phyloP scores from a whole-genome alignment of 1,140 invertebrate species.

The Geopemphigus sp. region DNA sequence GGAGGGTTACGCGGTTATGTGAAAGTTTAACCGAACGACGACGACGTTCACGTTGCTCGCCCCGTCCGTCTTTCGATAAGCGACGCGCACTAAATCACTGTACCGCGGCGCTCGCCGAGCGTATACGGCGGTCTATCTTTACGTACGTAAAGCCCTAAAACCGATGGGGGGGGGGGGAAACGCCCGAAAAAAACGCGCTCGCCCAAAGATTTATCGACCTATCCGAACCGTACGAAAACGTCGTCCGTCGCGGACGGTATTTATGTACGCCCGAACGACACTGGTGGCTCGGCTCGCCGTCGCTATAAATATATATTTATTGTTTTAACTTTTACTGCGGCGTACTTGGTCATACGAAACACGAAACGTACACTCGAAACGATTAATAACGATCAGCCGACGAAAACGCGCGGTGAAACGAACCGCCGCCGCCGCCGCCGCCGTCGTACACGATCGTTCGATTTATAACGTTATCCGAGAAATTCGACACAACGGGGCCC shows the following conservation, averaged over 20 bases:
- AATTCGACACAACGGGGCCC: neutral
- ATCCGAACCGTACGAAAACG: neutral
- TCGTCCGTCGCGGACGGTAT: too few relatives aligned
- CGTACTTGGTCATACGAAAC: neutral
- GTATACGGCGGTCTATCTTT: too few relatives aligned
- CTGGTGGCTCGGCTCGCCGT: neutral
- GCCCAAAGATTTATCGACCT: slow-evolving; percentile 19
- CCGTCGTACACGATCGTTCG: neutral
- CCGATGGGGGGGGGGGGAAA: neutral
- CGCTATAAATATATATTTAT: slow-evolving; percentile 20
- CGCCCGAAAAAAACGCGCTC: neutral
- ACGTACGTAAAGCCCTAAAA: neutral
- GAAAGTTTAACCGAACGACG: slow-evolving; percentile 18
- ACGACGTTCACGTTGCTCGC: too few relatives aligned
- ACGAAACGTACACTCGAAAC: neutral
- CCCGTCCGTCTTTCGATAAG: slow-evolving; percentile 12
- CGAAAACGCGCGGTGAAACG: neutral
- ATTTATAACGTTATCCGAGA: neutral
- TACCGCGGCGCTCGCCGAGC: neutral
- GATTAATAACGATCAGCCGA: neutral
- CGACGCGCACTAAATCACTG: slow-evolving; percentile 3
- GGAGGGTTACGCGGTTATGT: neutral
- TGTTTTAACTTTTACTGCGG: neutral
- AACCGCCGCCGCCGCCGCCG: too few relatives aligned
- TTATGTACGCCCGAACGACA: neutral